Percentiles rank a stretch among this genome's conserved stretches.
Evolutionary conservation across 2,888 invertebrate genomes (phyloP).

Genomic region (Hofmannophila pseudospretella): DNA sequence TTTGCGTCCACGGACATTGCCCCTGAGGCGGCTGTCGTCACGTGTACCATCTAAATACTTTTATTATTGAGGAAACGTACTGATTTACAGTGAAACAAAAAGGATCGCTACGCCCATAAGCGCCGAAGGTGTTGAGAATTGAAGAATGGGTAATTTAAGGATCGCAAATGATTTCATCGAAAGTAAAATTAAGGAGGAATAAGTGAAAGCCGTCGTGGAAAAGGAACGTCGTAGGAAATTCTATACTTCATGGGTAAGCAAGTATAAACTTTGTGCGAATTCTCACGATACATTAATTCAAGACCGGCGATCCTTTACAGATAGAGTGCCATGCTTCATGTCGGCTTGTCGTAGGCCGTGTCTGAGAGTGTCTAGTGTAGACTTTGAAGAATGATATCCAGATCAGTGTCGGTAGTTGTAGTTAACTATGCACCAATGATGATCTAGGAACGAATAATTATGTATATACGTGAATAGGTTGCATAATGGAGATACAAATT

Average conservation of each 20-base stretch:
- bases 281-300: neutral
- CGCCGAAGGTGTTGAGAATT: conserved; percentile 24
- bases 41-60: conserved; percentile 67
- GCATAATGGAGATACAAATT: too few species aligned
- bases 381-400: neutral
- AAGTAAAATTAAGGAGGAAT: neutral
- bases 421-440: too few species aligned
- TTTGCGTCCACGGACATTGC: conserved; percentile 57
- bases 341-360: conserved; percentile 14
- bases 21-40: conserved; percentile 72
- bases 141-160: conserved; percentile 12
- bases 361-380: neutral
- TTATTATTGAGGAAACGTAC: conserved; percentile 51
- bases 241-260: neutral
- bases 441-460: too few species aligned
- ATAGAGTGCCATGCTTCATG: conserved; percentile 18
- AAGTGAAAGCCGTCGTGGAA: neutral
- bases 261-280: neutral
- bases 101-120: conserved; percentile 39
- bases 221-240: too few species aligned
- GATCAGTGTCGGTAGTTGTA: too few species aligned
- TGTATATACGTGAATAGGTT: too few species aligned
- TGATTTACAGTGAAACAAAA: conserved; percentile 54
- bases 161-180: conserved; percentile 3
- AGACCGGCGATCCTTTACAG: neutral